Conservation (phyloP, 2,797 vertebrate genomes). For the Lycodopsis pacificus region DNA sequence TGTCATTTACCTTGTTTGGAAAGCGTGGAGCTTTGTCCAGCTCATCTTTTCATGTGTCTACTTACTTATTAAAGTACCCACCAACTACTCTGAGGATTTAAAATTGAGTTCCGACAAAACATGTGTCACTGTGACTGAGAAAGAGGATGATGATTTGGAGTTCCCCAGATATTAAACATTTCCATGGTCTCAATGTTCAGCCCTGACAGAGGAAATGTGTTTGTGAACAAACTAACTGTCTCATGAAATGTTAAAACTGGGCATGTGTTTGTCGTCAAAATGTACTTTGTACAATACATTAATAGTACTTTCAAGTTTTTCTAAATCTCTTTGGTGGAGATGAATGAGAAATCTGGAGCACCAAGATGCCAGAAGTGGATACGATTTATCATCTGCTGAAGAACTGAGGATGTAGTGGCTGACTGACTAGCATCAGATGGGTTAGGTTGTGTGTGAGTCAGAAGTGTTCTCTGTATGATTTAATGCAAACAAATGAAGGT, state of each 20-base stretch:
- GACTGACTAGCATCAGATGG: not conserved
- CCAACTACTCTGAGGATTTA: conserved; percentile 10
- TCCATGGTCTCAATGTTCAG: not conserved
- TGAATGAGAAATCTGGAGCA: not conserved
- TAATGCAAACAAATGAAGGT: no score
- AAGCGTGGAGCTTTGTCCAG: conserved; percentile 68
- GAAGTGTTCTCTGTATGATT: not conserved
- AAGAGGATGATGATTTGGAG: conserved; percentile 12
- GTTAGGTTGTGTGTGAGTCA: not conserved
- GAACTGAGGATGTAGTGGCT: not conserved
- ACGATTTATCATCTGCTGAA: not conserved
- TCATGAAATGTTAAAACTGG: not conserved
- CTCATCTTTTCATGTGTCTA: conserved; percentile 55
- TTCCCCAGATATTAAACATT: not conserved
- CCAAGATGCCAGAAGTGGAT: not conserved
- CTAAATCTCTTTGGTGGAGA: not conserved
- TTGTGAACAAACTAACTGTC: not conserved
- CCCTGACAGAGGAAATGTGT: conserved; percentile 1
- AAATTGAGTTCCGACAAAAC: conserved; percentile 12
- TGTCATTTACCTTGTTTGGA: conserved; percentile 69
- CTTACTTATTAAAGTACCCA: conserved; percentile 18
- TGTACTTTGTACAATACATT: not conserved
- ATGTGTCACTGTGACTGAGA: conserved; percentile 6
- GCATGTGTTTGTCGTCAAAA: not conserved
- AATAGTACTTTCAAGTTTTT: not conserved